Conservation (phyloP, 2,113 vertebrate genomes). For the Camelus bactrianus region DNA sequence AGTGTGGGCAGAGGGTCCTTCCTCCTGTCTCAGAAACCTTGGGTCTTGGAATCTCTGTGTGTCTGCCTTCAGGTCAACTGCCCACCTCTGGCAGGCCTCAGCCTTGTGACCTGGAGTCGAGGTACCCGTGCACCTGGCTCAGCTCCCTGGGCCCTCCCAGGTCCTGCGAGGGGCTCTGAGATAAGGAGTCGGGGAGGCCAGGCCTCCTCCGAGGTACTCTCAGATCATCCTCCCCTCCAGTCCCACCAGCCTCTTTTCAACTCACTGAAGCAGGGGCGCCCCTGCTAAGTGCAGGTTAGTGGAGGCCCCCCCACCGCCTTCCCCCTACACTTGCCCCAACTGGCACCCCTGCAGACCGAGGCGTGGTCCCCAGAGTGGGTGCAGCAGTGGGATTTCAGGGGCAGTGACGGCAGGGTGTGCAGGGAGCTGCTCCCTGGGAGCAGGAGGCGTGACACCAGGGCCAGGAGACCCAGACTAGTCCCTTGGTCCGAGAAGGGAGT, state of each 20-base stretch:
- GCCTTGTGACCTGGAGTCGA: background rate
- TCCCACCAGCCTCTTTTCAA: background rate
- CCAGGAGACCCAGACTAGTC: fast-evolving
- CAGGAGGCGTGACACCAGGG: background rate
- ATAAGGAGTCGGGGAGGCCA: background rate
- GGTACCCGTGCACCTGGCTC: background rate
- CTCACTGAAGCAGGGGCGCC: fast-evolving
- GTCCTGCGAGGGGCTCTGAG: background rate
- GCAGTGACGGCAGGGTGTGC: fast-evolving
- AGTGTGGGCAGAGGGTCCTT: background rate
- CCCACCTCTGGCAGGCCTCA: background rate
- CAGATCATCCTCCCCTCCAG: background rate
- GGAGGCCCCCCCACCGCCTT: fast-evolving
- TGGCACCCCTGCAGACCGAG: background rate
- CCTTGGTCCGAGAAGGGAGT: background rate
- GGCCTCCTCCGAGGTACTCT: fast-evolving
- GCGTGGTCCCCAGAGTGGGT: background rate
- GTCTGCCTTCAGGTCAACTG: background rate
- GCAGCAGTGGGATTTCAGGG: background rate
- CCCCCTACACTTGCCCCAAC: fast-evolving
- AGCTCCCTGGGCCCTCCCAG: background rate
- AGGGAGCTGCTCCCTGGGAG: background rate
- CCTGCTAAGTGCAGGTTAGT: fast-evolving
- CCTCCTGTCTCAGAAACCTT: background rate
- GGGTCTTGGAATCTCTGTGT: background rate